Percentiles rank a stretch among this genome's conserved stretches.
These are phyloP conservation scores for Limnephilus rhombicus DNA, from an alignment of 2,888 invertebrate species.

Conservation along the genomic window DNA sequence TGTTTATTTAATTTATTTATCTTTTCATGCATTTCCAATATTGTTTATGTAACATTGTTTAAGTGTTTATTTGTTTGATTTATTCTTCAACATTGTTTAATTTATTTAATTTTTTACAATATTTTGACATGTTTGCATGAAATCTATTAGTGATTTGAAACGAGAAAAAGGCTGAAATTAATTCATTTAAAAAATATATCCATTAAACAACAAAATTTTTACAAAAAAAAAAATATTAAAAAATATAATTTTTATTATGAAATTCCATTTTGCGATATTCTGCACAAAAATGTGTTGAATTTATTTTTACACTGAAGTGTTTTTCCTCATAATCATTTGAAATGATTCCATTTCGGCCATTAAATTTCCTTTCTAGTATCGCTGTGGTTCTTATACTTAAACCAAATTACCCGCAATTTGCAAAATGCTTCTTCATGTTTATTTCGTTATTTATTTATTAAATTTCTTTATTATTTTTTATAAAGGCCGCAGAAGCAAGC, in stretches of 20 bases:
- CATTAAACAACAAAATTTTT: no score
- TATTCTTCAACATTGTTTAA: no score
- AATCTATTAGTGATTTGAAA: no score
- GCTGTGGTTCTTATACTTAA: not conserved
- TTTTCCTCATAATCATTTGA: not conserved
- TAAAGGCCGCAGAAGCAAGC: conserved; percentile 49
- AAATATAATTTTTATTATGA: no score
- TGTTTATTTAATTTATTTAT: not conserved
- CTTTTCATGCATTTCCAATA: not conserved
- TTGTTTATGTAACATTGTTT: not conserved
- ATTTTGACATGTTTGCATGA: not conserved
- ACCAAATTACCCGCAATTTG: not conserved
- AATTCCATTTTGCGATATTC: not conserved
- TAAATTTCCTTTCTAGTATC: not conserved
- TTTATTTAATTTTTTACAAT: not conserved
- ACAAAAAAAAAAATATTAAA: no score
- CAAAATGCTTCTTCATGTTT: conserved; percentile 38
- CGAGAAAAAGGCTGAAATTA: not conserved
- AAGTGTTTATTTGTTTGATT: no score
- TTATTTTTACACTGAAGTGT: not conserved
- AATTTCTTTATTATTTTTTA: not conserved
- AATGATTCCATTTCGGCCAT: conserved; percentile 9
- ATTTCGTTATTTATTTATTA: conserved; percentile 4
- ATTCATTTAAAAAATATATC: no score
- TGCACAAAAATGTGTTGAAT: not conserved